Conservation (phyloP, 1,140 invertebrate species). For the Aplysia californica region DNA sequence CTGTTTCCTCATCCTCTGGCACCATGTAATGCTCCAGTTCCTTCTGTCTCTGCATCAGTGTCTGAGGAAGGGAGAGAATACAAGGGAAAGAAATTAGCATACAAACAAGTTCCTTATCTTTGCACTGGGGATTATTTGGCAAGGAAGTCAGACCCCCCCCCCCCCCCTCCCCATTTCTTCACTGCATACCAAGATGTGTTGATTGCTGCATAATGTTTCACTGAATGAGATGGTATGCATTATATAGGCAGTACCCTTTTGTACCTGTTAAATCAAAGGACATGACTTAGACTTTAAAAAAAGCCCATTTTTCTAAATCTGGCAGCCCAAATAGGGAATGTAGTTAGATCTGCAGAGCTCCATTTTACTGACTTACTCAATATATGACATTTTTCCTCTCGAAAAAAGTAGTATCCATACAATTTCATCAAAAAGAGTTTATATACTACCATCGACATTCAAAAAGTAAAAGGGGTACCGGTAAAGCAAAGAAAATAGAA, state of each 20-base stretch:
- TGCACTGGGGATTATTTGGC: neutral
- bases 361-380: too few relatives aligned
- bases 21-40: constrained; percentile 58
- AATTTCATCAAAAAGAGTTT: too few relatives aligned
- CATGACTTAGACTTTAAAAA: neutral
- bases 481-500: too few relatives aligned
- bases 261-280: neutral
- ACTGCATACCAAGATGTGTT: neutral
- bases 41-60: constrained; percentile 56
- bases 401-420: too few relatives aligned
- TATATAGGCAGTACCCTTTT: neutral
- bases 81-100: neutral
- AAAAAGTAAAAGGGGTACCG: too few relatives aligned
- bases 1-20: constrained; percentile 40
- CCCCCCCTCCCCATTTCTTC: neutral
- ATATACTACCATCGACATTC: too few relatives aligned
- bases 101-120: neutral
- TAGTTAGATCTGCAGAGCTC: too few relatives aligned
- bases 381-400: too few relatives aligned
- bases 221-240: neutral
- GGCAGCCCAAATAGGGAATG: too few relatives aligned
- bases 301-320: too few relatives aligned
- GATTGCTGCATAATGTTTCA: neutral
- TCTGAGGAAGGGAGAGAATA: constrained; percentile 43
- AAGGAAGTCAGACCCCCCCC: neutral